Evolutionary conservation across 2,113 vertebrate species (phyloP).

Genomic region (Chloroceryle aenea): DNA sequence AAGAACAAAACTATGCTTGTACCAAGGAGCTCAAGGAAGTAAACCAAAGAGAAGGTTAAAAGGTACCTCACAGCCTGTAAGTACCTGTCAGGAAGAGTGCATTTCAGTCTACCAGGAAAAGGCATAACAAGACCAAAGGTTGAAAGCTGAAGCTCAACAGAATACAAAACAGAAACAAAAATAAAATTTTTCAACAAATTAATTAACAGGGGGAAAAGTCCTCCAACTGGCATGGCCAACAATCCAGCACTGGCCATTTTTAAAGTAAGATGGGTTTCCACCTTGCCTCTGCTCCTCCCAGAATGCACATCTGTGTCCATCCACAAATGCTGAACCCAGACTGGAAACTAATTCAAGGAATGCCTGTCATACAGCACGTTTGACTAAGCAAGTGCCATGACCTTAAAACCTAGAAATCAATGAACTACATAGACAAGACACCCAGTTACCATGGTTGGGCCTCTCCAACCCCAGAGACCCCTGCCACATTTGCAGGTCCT

Average conservation of each 20-base stretch:
- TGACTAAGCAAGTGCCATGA: not conserved
- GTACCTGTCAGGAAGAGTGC: slow-evolving; percentile 47
- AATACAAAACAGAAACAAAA: not conserved
- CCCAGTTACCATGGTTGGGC: not conserved
- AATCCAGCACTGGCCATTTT: not conserved
- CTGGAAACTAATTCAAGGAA: not conserved
- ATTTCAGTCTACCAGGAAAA: slow-evolving; percentile 46
- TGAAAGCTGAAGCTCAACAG: slow-evolving; percentile 29
- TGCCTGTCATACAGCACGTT: not conserved
- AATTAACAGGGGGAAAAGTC: not conserved
- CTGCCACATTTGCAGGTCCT: not conserved
- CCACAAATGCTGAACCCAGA: not conserved
- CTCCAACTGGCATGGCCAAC: not conserved
- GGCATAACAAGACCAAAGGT: slow-evolving; percentile 42
- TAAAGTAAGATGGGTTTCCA: not conserved
- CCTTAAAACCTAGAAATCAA: not conserved
- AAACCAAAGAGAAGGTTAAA: slow-evolving; percentile 67
- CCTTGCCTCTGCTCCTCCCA: not conserved
- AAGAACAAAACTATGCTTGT: slow-evolving; percentile 60
- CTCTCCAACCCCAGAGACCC: not conserved
- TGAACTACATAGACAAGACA: not conserved
- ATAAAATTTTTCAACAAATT: not conserved
- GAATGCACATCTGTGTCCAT: not conserved
- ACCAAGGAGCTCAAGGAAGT: slow-evolving; percentile 49
- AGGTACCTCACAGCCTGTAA: slow-evolving; percentile 18